Evolutionary conservation across 2,113 vertebrate genomes (phyloP), one percentile per base, ranked within the genome.

Genomic region (Electrona antarctica): DNA sequence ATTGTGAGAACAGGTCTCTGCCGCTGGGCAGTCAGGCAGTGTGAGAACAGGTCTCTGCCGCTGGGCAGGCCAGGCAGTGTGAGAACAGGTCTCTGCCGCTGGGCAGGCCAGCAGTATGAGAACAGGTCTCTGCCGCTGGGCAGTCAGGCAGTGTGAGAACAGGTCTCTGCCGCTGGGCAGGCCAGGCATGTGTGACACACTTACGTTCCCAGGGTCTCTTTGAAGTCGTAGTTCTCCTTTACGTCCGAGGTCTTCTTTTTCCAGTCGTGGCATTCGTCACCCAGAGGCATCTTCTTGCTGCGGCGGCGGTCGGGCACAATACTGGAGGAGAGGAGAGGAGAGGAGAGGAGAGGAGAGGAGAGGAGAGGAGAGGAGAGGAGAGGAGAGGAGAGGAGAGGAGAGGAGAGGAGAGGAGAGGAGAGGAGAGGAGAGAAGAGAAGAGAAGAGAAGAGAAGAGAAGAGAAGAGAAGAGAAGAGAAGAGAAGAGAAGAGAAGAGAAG

Each of bases 171-270:
- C 21, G 21, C 21, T 21, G 21, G n/a, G n/a, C n/a, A n/a, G n/a
- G n/a, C n/a, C n/a, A n/a, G n/a, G n/a, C n/a, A n/a, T n/a, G n/a
- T n/a, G n/a, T 67, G 66, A 33, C 61, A 71, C 64, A 94, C 93
- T 94, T 89, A 94, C 93, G 92, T 94, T 74, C 93, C 93, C 83
- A 94, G 82, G 64, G 91, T 77, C 0, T 94, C 92, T 79, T 93
- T 94, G 77, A 94, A 94, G 87, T 94, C 93, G 56, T 92, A 94
- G 59, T 90, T 90, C 71, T 94, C 93, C 83, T 92, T 94, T 80
- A 94, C 88, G 60, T 92, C 91, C 0, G 86, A 76, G 2, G 90
- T 93, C 85, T 92, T 94, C 84, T 93, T 94, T 87, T 93, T 94
- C 93, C 93, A 94, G 51, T 77, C 80, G 69, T 89, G 90, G 86